phyloP scores from a whole-genome alignment of 2,113 vertebrate species.

The Cyanoderma ruficeps region DNA sequence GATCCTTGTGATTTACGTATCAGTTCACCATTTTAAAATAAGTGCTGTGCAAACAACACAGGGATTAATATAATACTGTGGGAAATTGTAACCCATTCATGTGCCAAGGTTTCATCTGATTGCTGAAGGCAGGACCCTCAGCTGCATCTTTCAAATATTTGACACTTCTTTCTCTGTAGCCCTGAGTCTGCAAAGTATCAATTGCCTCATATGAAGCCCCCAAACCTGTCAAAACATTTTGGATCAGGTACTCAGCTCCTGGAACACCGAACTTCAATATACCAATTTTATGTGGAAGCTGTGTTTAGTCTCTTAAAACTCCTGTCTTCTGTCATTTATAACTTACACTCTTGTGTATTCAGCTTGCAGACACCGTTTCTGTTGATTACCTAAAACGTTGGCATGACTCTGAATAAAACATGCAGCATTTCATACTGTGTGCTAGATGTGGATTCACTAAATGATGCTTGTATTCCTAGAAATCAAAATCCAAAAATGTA shows the following conservation, averaged over 20 bases:
- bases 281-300: neutral
- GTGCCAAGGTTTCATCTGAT: neutral
- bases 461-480: neutral
- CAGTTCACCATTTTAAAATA: neutral
- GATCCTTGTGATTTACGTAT: neutral
- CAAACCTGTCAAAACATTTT: neutral
- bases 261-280: neutral
- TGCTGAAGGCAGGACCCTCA: neutral
- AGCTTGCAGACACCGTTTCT: neutral
- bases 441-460: constrained; percentile 9
- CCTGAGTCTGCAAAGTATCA: neutral
- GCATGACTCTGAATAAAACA: neutral
- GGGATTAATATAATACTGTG: neutral
- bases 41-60: neutral
- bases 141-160: neutral
- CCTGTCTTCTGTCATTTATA: neutral
- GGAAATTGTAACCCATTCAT: neutral
- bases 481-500: constrained; percentile 1
- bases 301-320: neutral
- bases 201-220: neutral
- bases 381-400: neutral
- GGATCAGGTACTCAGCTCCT: neutral
- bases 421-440: neutral
- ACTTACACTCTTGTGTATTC: neutral
- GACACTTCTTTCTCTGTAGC: neutral